Conservation (phyloP, 2,113 vertebrate genomes). For the Elephantulus edwardii region DNA sequence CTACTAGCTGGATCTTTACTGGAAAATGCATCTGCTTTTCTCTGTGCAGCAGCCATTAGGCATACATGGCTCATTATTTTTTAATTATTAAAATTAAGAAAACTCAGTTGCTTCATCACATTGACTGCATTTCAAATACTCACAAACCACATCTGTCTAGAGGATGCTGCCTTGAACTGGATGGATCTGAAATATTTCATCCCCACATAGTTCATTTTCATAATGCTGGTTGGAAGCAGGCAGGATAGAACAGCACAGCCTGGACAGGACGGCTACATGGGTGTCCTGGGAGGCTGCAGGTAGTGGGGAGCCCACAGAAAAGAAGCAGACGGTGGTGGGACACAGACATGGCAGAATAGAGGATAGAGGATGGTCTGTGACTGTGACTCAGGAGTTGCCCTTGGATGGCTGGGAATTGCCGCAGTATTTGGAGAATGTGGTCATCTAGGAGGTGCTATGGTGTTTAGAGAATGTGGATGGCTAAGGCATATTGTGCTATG, state of each 20-base stretch:
- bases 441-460: background rate
- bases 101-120: background rate
- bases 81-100: background rate
- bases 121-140: background rate
- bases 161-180: accelerated
- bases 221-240: background rate
- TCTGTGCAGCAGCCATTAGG: background rate
- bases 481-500: too few relatives aligned
- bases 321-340: too few relatives aligned
- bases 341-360: background rate
- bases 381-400: accelerated
- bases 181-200: background rate
- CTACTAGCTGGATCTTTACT: too few relatives aligned
- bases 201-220: background rate
- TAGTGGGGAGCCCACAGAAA: accelerated
- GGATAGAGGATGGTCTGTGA: background rate
- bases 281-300: too few relatives aligned
- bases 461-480: background rate
- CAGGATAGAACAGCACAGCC: accelerated
- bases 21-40: accelerated
- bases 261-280: background rate
- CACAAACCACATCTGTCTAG: accelerated
- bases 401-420: background rate
- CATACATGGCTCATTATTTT: background rate
- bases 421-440: accelerated